Percentiles rank a stretch among this genome's conserved stretches.
Conservation (phyloP, 2,797 vertebrate species). For the Sphaeramia orbicularis region DNA sequence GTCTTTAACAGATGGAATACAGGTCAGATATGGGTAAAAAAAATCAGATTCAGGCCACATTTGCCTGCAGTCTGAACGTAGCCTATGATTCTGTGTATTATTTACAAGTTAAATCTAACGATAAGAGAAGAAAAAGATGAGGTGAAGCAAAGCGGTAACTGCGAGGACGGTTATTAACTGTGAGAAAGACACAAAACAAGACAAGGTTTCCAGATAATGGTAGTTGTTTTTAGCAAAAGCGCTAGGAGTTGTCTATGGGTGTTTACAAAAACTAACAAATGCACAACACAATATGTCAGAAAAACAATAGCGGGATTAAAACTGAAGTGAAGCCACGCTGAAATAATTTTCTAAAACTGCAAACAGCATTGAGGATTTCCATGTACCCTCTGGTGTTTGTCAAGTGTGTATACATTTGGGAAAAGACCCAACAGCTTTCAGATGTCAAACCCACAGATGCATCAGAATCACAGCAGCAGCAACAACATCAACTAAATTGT, state of each 20-base stretch:
- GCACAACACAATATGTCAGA: conserved; percentile 17
- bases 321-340: conserved; percentile 19
- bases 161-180: conserved; percentile 9
- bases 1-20: no score
- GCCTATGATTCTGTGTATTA: not conserved
- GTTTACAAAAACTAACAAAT: conserved; percentile 11
- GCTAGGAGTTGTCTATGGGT: not conserved
- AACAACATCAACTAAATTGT: conserved; percentile 41
- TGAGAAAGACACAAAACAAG: not conserved
- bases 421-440: conserved; percentile 48
- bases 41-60: no score
- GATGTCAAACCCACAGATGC: conserved; percentile 45
- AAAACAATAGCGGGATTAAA: conserved; percentile 51
- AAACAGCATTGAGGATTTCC: conserved; percentile 14
- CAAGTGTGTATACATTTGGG: conserved; percentile 34
- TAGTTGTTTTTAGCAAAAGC: not conserved
- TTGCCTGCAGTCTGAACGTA: no score
- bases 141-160: conserved; percentile 5
- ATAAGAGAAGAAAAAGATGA: not conserved
- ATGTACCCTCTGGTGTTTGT: conserved; percentile 39
- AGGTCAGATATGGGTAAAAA: no score
- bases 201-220: conserved; percentile 9
- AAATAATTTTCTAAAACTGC: conserved; percentile 34
- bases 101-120: not conserved
- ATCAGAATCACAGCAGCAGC: conserved; percentile 54